Evolutionary conservation across 2,797 vertebrate species (phyloP).

Genomic region (Rhyacichthys aspro): DNA sequence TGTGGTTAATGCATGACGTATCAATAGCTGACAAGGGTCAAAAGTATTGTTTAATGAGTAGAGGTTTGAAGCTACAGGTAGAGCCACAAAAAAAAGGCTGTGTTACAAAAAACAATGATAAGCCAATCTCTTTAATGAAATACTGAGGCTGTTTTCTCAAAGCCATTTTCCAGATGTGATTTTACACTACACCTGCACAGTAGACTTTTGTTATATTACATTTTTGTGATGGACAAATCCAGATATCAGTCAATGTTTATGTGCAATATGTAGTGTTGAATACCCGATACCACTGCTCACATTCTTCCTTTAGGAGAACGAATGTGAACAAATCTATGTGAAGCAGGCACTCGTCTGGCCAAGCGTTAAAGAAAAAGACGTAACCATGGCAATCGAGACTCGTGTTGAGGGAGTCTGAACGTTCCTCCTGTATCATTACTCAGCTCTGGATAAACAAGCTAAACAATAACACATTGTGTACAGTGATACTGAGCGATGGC

Average conservation of each 20-base stretch:
- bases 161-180: no score
- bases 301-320: conserved; percentile 15
- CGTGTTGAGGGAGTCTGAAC: conserved; percentile 16
- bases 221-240: no score
- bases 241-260: no score
- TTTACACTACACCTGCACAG: no score
- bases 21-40: conserved; percentile 8
- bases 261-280: no score
- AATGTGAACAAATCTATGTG: conserved; percentile 14
- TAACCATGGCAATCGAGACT: conserved; percentile 48
- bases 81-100: no score
- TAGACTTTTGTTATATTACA: no score
- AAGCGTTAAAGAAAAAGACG: conserved; percentile 25
- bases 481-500: conserved; percentile 23
- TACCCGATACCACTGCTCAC: background rate
- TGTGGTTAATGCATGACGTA: background rate
- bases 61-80: no score
- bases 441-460: conserved; percentile 36
- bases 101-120: no score
- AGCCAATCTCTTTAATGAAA: no score
- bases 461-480: conserved; percentile 43
- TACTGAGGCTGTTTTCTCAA: no score
- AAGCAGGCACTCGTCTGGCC: conserved; percentile 32
- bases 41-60: background rate
- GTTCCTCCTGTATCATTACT: conserved; percentile 41